These are phyloP conservation scores for Polyboroides typus DNA, from an alignment of 2,797 vertebrate genomes.

Conservation along the genomic window DNA sequence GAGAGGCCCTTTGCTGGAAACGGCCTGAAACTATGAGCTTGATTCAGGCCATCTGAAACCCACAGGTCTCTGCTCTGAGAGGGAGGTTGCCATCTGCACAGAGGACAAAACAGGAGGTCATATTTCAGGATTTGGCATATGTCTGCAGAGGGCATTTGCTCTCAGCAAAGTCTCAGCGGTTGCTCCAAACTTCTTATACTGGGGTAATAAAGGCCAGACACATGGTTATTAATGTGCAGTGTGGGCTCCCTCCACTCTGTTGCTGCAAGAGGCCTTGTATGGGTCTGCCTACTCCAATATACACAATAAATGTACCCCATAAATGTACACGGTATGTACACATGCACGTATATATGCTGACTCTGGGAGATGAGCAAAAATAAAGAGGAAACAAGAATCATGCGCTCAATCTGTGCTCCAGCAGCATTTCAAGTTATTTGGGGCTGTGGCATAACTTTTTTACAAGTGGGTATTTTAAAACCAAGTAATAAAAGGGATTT, in stretches of 20 bases:
- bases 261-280: background rate
- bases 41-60: background rate
- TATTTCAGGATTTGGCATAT: background rate
- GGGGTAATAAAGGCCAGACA: background rate
- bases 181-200: accelerated
- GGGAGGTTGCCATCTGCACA: background rate
- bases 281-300: background rate
- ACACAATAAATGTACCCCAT: background rate
- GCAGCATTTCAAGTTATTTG: background rate
- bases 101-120: background rate
- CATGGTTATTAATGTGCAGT: accelerated
- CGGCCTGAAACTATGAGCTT: background rate
- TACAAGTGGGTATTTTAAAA: conserved; percentile 40
- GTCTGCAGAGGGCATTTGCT: background rate
- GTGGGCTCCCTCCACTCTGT: background rate
- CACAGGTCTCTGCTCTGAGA: background rate
- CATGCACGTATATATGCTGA: background rate
- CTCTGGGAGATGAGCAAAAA: background rate
- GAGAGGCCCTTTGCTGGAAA: background rate
- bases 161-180: background rate
- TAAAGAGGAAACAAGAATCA: background rate
- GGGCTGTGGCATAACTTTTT: background rate
- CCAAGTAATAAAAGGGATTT: conserved; percentile 46
- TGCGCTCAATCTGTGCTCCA: background rate
- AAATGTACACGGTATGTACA: background rate